Percentiles rank a stretch among this genome's conserved stretches.
These are phyloP conservation scores for Nemoura dubitans DNA, from an alignment of 2,888 invertebrate species.

Conservation along the genomic window DNA sequence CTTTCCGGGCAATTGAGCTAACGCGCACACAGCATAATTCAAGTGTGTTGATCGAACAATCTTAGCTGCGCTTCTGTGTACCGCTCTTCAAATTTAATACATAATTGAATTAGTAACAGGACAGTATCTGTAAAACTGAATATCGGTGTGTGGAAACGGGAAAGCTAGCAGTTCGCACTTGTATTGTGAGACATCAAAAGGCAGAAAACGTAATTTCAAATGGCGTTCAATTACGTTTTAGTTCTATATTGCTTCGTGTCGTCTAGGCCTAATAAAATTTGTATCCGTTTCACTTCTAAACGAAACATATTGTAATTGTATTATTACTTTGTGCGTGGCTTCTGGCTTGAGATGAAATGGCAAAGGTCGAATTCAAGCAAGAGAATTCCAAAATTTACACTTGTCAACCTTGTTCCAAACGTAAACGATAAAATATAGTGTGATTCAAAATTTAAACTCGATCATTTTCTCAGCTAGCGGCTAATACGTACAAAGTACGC, in stretches of 20 bases:
- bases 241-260: not conserved
- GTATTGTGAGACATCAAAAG: not conserved
- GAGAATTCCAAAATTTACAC: too few relatives aligned
- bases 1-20: conserved; percentile 21
- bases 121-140: not conserved
- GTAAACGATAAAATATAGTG: too few relatives aligned
- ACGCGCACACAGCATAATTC: conserved; percentile 17
- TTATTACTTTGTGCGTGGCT: not conserved
- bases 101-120: conserved; percentile 18
- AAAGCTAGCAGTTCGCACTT: not conserved
- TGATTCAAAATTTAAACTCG: too few relatives aligned
- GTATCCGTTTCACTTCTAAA: not conserved
- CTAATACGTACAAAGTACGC: too few relatives aligned
- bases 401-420: too few relatives aligned
- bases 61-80: not conserved
- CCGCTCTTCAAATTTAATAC: conserved; percentile 25
- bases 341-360: not conserved
- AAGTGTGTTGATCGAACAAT: conserved; percentile 8
- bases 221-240: not conserved
- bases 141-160: not conserved
- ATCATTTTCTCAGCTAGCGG: too few relatives aligned
- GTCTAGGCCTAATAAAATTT: not conserved
- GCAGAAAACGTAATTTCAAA: not conserved
- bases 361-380: not conserved
- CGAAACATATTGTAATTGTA: not conserved